Conservation (phyloP, 2,888 invertebrate species). For the Nomada flava region DNA sequence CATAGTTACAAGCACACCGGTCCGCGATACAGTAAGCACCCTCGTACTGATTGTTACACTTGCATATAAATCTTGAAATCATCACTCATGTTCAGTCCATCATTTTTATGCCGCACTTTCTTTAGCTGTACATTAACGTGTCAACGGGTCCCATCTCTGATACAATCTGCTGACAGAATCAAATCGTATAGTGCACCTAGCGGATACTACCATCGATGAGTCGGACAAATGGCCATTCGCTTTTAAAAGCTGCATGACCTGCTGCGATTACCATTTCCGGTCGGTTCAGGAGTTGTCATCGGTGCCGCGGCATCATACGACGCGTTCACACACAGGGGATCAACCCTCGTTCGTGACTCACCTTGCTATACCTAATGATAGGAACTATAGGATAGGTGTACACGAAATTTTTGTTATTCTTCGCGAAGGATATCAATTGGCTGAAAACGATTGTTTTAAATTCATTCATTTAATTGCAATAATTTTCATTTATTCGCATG, state of each 20-base stretch:
- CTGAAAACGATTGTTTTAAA: too few species aligned
- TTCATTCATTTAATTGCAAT: too few species aligned
- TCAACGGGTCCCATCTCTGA: background rate
- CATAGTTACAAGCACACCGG: too few species aligned
- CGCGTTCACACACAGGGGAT: constrained; percentile 25
- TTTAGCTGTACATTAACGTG: constrained; percentile 6
- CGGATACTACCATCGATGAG: background rate
- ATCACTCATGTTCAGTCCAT: background rate
- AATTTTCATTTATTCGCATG: too few species aligned
- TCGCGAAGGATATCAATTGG: too few species aligned
- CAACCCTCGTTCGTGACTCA: constrained; percentile 1
- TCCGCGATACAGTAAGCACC: too few species aligned
- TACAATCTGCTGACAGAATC: constrained; percentile 3
- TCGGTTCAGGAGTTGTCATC: constrained; percentile 1
- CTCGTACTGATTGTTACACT: background rate
- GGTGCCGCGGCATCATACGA: constrained; percentile 19
- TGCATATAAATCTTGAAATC: background rate
- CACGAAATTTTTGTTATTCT: too few species aligned
- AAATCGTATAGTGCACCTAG: background rate
- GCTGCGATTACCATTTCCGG: constrained; percentile 7
- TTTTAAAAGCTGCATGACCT: constrained; percentile 36
- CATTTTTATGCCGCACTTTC: background rate
- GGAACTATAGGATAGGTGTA: background rate
- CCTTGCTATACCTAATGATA: background rate
- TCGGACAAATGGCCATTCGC: constrained; percentile 6